These are phyloP conservation scores for Lemur catta DNA, from an alignment of 2,797 vertebrate genomes.

Conservation along the genomic window DNA sequence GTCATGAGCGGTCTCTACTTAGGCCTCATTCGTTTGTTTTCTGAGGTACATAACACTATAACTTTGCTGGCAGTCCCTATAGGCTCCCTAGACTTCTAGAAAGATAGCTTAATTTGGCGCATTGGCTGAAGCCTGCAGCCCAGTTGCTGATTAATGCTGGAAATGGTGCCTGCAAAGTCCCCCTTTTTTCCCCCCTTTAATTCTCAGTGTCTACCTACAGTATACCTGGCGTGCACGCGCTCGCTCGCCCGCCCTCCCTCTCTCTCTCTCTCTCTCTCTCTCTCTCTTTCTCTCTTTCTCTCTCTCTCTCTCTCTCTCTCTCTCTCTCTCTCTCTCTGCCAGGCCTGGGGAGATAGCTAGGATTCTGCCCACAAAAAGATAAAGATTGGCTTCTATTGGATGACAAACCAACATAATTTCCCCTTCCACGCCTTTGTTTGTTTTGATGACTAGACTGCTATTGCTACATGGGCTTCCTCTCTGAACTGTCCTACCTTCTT, in stretches of 20 bases:
- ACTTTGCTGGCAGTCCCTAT: background rate
- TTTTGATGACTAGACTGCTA: background rate
- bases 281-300: too few species aligned
- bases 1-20: too few species aligned
- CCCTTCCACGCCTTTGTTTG: background rate
- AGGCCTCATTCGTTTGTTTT: background rate
- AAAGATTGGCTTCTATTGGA: background rate
- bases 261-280: too few species aligned
- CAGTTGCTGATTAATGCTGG: background rate
- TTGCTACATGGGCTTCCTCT: background rate
- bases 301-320: too few species aligned
- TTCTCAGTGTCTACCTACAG: too few species aligned
- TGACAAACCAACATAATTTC: rapidly evolving
- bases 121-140: background rate
- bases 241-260: background rate
- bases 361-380: background rate
- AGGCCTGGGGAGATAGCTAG: background rate
- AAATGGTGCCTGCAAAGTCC: background rate
- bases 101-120: background rate
- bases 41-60: background rate
- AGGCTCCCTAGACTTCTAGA: background rate
- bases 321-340: background rate
- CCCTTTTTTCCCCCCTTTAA: background rate
- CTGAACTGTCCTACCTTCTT: background rate
- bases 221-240: background rate